Percentiles rank a stretch among this genome's conserved stretches.
Conservation (phyloP, 1,140 invertebrate species). For the Cydia amplana region DNA sequence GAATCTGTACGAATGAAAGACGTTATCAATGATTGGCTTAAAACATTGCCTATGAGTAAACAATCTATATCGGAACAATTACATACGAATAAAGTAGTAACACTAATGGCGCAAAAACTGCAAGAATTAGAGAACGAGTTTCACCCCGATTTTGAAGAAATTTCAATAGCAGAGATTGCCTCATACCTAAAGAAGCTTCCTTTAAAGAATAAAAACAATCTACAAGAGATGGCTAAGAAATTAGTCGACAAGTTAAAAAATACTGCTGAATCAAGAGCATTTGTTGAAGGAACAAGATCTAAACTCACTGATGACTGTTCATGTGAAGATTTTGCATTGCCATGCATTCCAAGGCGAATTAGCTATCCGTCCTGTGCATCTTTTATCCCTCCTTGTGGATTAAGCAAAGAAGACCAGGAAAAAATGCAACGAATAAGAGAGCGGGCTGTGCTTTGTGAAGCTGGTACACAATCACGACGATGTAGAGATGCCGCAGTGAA, state of each 20-base stretch:
- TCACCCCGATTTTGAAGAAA: constrained; percentile 32
- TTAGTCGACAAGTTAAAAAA: constrained; percentile 30
- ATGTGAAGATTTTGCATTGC: neutral
- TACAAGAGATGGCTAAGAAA: constrained; percentile 4
- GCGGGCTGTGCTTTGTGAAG: neutral
- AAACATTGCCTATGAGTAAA: constrained; percentile 40
- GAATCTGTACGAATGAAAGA: constrained; percentile 45
- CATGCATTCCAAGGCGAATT: neutral
- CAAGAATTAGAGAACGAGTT: constrained; percentile 37
- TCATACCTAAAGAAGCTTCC: constrained; percentile 36
- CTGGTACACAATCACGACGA: neutral
- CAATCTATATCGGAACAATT: constrained; percentile 1
- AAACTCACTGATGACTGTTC: neutral
- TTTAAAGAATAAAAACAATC: constrained; percentile 25
- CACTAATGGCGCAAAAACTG: constrained; percentile 35
- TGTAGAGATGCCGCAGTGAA: constrained; percentile 10
- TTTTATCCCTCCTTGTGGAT: neutral
- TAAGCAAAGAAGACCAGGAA: constrained; percentile 19
- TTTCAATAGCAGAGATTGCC: constrained; percentile 28
- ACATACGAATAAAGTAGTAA: constrained; percentile 37
- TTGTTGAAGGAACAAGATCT: constrained; percentile 5
- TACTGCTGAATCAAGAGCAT: constrained; percentile 35
- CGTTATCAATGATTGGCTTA: constrained; percentile 41
- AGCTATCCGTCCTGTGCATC: no score
- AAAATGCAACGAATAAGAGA: constrained; percentile 5